Conservation (phyloP, 2,113 vertebrate genomes). For the Sclerurus mexicanus region DNA sequence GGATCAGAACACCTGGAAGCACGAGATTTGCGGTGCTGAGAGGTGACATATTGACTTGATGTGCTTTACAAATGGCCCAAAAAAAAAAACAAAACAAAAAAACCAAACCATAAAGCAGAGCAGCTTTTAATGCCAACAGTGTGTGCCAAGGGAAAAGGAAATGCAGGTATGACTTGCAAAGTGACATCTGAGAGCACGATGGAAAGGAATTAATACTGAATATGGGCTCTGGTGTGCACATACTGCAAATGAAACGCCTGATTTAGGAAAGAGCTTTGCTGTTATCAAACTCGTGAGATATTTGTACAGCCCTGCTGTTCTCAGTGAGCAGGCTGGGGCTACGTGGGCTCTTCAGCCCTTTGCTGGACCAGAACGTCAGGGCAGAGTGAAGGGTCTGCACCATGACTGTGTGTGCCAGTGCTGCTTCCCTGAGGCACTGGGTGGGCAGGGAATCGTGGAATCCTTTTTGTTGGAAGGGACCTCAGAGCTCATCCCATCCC, state of each 20-base stretch:
- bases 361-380: not conserved
- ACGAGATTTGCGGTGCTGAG: not conserved
- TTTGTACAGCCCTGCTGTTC: not conserved
- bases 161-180: not conserved
- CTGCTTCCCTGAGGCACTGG: not conserved
- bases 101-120: not conserved
- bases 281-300: not conserved
- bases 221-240: not conserved
- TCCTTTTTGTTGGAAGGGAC: not conserved
- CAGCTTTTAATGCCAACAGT: not conserved
- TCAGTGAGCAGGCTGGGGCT: not conserved
- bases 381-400: not conserved
- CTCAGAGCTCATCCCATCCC: not conserved
- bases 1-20: not conserved
- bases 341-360: not conserved
- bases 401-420: not conserved
- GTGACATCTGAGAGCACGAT: not conserved
- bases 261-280: not conserved
- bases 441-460: not conserved
- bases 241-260: not conserved
- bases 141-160: not conserved
- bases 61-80: not conserved
- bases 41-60: not conserved
- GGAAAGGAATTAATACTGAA: not conserved
- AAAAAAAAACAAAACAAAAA: not conserved